A percentile compares a stretch with the other conserved stretches of the same genome.
Conservation (phyloP, 2,113 vertebrate species). For the Rhea pennata region DNA sequence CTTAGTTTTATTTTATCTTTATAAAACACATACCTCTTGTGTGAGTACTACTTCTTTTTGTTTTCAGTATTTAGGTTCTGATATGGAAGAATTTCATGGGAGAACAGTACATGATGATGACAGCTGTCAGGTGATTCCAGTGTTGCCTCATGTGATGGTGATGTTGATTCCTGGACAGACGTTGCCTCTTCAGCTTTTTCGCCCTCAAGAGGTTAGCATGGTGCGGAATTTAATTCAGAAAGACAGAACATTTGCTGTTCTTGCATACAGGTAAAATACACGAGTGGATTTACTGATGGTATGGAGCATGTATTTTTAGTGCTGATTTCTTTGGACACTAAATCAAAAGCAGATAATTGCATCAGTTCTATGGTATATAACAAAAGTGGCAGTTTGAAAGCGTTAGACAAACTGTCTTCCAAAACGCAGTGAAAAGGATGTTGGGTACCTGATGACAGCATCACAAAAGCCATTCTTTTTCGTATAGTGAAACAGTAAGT, state of each 20-base stretch:
- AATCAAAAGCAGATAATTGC: neutral
- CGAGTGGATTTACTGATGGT: neutral
- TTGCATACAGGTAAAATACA: slow-evolving; percentile 89
- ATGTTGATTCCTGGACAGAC: slow-evolving; percentile 97
- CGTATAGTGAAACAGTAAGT: neutral
- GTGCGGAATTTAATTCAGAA: slow-evolving; percentile 92
- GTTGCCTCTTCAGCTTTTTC: slow-evolving; percentile 92
- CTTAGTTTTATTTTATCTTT: neutral
- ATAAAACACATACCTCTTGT: neutral
- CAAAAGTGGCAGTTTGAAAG: neutral
- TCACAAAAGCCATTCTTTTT: neutral
- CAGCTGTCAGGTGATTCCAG: slow-evolving; percentile 92
- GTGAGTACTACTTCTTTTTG: neutral
- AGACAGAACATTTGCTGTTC: slow-evolving; percentile 96
- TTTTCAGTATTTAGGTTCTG: slow-evolving; percentile 90
- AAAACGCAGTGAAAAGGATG: accelerated
- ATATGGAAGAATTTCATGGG: slow-evolving; percentile 99
- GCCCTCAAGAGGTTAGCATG: slow-evolving; percentile 97
- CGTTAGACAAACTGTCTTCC: neutral
- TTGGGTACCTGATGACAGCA: neutral
- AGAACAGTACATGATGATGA: slow-evolving; percentile 94
- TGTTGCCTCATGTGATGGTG: slow-evolving; percentile 89
- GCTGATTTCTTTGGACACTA: neutral
- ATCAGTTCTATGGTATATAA: neutral
- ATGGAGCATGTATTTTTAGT: neutral